A percentile compares a stretch with the other conserved stretches of the same genome.
Evolutionary conservation across 2,888 invertebrate species (phyloP).

Genomic region (Leucophenga maculata): DNA sequence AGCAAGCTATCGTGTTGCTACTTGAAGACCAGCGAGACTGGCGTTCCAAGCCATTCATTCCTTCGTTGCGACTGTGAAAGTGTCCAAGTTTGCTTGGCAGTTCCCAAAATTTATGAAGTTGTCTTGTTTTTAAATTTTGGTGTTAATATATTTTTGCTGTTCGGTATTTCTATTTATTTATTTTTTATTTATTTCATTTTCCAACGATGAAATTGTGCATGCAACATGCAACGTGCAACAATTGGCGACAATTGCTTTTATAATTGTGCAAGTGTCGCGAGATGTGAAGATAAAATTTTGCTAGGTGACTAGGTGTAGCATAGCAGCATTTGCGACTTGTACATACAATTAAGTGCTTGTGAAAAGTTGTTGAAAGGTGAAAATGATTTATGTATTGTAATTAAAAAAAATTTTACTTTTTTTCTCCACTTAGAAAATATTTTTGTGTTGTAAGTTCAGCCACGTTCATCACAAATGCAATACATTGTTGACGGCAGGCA

Average conservation of each 20-base stretch:
- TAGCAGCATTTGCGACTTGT: conserved; percentile 30
- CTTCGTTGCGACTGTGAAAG: conserved; percentile 10
- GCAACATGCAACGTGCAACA: conserved; percentile 13
- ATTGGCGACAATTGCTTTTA: conserved; percentile 18
- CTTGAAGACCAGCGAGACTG: conserved; percentile 29
- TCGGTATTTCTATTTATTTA: not conserved
- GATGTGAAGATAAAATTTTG: conserved; percentile 62
- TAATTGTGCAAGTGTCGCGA: conserved; percentile 43
- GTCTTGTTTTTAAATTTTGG: conserved; percentile 39
- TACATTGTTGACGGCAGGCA: too few species aligned
- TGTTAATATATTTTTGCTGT: not conserved
- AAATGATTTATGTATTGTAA: too few species aligned
- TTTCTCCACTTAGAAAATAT: too few species aligned
- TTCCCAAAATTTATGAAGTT: conserved; percentile 59
- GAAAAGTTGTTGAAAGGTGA: not conserved
- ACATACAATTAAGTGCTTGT: conserved; percentile 7
- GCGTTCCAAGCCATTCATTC: not conserved
- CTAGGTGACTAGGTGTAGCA: conserved; percentile 24
- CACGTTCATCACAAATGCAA: too few species aligned
- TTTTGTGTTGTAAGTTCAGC: too few species aligned
- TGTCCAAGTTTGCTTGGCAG: conserved; percentile 11
- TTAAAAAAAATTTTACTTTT: too few species aligned
- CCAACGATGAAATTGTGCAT: not conserved
- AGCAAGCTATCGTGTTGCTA: conserved; percentile 6
- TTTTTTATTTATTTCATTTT: not conserved